phyloP scores from a whole-genome alignment of 1,140 invertebrate genomes.

The Brachionus plicatilis region DNA sequence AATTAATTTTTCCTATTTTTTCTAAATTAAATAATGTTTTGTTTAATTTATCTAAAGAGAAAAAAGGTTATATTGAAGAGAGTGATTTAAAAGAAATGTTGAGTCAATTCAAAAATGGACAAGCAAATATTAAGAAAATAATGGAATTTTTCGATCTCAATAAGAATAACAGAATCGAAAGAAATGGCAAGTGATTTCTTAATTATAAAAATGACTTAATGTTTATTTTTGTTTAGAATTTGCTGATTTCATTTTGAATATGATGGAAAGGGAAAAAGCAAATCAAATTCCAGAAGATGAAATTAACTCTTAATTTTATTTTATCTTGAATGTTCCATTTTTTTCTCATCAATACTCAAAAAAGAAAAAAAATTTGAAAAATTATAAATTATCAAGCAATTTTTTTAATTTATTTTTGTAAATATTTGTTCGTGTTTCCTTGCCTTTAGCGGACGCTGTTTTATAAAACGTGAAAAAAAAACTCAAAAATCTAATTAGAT shows the following conservation, averaged over 20 bases:
- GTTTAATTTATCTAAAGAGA: neutral
- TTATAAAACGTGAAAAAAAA: too few species aligned
- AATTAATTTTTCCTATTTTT: too few species aligned
- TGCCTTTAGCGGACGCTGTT: too few species aligned
- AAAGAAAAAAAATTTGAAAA: neutral
- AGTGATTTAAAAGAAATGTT: neutral
- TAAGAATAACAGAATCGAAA: neutral
- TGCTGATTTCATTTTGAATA: neutral
- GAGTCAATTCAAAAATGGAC: neutral
- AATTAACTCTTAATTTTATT: neutral
- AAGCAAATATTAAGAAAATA: neutral
- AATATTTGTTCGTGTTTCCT: neutral
- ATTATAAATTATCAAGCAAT: neutral
- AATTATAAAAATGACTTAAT: too few species aligned
- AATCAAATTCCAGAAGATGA: neutral
- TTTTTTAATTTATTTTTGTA: neutral
- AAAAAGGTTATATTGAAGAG: slow-evolving; percentile 6
- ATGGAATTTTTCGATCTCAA: neutral
- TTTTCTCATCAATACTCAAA: too few species aligned
- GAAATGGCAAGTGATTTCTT: neutral
- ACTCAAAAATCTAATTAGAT: too few species aligned
- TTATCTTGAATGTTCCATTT: too few species aligned
- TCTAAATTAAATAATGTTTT: too few species aligned
- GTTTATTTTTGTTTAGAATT: neutral
- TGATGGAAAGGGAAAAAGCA: neutral